Evolutionary conservation across 2,797 vertebrate species (phyloP), one percentile per base, ranked within the genome.

Genomic region (Platyrinchus mystaceus): DNA sequence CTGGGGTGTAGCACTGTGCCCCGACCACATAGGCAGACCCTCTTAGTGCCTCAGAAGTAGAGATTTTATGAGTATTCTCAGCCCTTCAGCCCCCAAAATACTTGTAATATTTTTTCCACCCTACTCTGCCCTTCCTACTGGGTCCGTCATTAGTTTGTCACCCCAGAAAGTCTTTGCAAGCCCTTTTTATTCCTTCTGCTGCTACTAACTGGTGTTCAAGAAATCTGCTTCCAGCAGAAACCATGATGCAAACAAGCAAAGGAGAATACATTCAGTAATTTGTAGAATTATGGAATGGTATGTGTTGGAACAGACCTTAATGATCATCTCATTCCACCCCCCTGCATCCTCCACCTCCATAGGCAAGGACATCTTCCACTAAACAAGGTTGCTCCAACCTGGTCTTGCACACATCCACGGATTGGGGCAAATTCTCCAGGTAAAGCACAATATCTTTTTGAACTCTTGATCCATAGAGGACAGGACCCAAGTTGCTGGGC

Each of bases 321-420:
- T 46, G 5, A 18, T 6, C 79, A 46, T 28, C 36, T 52, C 21
- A 4, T 44, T 11, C 12, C 44, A 44, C 6, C 14, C 12, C 37
- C 24, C 2, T 62, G 21, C 27, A 52, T 17, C 17, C 50, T 52
- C 50, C 28, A 52, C 28, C 28, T 52, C 9, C 43, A 27, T 8
- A n/a, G 24, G 14, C 17, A 34, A 14, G 58, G 24, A 50, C 37
- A 39, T 1, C 3, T 44, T 7, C 18, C 28, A 12, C 6, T 0
- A 0, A 24, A 9, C 56, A 32, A 39, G 20, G 32, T 0, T 1
- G 28, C 3, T 64, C 32, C 49, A 77, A 0, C 14, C 28, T 23
- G 37, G 50, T 2, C n/a, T 64, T 19, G 79, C 50, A 0, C 44
- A 46, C 1, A 34, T 0, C 50, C 73, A 77, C 28, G 44, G n/a